phyloP scores from a whole-genome alignment of 2,113 vertebrate species.

The Panthera uncia region DNA sequence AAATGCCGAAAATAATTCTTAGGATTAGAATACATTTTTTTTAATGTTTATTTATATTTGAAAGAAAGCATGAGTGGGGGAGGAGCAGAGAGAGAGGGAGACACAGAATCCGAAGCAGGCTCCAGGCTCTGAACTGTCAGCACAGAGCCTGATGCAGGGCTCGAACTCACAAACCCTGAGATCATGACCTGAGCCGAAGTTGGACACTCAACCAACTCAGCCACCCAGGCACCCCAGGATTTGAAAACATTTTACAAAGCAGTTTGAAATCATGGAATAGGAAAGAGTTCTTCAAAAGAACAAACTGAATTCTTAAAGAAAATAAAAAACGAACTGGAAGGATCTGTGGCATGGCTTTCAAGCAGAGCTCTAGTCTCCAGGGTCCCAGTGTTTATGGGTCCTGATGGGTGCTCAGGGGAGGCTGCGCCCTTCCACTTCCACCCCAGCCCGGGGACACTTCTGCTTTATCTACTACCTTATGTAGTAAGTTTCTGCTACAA shows the following conservation, averaged over 20 bases:
- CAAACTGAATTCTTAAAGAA: neutral
- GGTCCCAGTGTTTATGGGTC: no score
- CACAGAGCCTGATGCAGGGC: no score
- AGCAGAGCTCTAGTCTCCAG: neutral
- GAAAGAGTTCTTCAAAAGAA: neutral
- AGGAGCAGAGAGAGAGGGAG: no score
- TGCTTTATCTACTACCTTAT: neutral
- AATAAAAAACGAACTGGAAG: neutral
- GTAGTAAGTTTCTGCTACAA: neutral
- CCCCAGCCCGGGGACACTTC: neutral
- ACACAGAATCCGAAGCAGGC: no score
- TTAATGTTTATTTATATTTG: no score
- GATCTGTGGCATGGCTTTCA: neutral
- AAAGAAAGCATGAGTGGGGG: no score
- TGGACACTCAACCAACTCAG: no score
- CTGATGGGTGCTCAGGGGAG: neutral
- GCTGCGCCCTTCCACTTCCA: no score
- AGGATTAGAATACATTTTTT: neutral
- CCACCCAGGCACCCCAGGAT: neutral
- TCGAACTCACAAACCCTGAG: no score
- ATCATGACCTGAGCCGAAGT: no score
- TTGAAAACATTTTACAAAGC: neutral
- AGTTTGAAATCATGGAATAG: neutral
- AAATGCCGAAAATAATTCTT: neutral
- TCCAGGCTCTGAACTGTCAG: no score